A percentile compares a stretch with the other conserved stretches of the same genome.
Conservation (phyloP, 37 sponge, comb jelly and placozoan species). For the Hormiphora californensis region DNA sequence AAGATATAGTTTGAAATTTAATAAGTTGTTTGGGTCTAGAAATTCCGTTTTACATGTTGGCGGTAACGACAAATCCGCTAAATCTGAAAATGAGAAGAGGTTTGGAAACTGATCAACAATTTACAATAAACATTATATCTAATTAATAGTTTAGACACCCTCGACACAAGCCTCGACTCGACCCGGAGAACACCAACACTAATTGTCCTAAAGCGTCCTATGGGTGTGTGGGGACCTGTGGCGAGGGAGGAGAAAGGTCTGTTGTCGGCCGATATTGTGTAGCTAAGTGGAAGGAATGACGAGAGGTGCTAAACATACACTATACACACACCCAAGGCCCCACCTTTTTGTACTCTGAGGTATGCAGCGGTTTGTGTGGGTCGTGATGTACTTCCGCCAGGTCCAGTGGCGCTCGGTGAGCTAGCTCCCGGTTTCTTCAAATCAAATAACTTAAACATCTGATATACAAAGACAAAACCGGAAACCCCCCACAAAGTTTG, state of each 20-base stretch:
- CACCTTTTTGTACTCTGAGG: slow-evolving; percentile 41
- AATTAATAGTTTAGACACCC: background rate
- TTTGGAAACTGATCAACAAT: background rate
- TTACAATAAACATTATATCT: background rate
- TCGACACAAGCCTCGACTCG: background rate
- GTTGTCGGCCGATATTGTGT: no score
- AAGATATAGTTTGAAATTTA: slow-evolving; percentile 84
- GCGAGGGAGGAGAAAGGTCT: no score
- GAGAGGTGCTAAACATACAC: no score
- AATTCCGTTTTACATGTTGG: slow-evolving; percentile 85
- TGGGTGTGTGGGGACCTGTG: no score
- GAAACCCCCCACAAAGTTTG: no score
- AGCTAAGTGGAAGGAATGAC: no score
- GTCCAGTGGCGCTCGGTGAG: background rate
- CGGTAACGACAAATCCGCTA: slow-evolving; percentile 84
- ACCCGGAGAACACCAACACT: no score
- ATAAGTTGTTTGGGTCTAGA: slow-evolving; percentile 83
- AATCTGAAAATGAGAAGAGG: slow-evolving; percentile 59
- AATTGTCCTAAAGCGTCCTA: no score
- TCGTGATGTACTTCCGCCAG: slow-evolving; percentile 8
- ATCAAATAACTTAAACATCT: slow-evolving; percentile 42
- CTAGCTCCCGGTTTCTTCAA: slow-evolving; percentile 48
- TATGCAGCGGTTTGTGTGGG: background rate
- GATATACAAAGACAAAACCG: no score
- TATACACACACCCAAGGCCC: no score